Evolutionary conservation across 2,113 vertebrate genomes (phyloP), one percentile per base, ranked within the genome.

Genomic region (Oceanites oceanicus): DNA sequence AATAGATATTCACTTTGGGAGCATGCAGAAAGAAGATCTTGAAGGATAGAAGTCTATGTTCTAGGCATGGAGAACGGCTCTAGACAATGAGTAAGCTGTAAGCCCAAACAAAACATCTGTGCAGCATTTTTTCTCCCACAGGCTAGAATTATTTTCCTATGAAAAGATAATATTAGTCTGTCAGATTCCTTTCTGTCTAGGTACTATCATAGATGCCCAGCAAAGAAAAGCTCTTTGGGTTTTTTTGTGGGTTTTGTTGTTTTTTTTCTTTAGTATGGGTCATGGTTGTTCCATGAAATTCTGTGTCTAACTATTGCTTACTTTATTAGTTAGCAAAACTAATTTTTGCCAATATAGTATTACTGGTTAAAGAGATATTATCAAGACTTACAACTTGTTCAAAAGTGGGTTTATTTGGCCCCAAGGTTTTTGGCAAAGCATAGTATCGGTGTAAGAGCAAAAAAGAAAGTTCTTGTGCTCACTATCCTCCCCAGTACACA

Each of bases 141-240:
- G 36, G 47, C 72, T 88, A 77, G 81, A 93, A 91, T 72, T 84
- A 81, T 80, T 94, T 88, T 74, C 63, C 72, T 84, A 3, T 84
- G 6, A 78, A 80, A 90, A 88, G 38, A 61, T 40, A 58, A 4
- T 59, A 67, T 96, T 97, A 58, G 62, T 77, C 16, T 76, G 56
- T 77, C 21, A 6, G 76, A 85, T 90, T 90, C 82, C 72, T 96
- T 95, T 86, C 90, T 97, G 91, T 97, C 90, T 90, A 26, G n/a
- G n/a, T 29, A 25, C 12, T 11, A 8, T 52, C 65, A 77, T 44
- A 94, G 55, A 26, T 84, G 58, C 10, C 9, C 53, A 86, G 52
- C 10, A 5, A 66, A 95, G 72, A 93, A 92, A 84, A 92, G 17
- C 9, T 73, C 38, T 95, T 94, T 49, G 49, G 38, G 18, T 0